phyloP scores from a whole-genome alignment of 2,797 vertebrate genomes.

The Adrianichthys oophorus region DNA sequence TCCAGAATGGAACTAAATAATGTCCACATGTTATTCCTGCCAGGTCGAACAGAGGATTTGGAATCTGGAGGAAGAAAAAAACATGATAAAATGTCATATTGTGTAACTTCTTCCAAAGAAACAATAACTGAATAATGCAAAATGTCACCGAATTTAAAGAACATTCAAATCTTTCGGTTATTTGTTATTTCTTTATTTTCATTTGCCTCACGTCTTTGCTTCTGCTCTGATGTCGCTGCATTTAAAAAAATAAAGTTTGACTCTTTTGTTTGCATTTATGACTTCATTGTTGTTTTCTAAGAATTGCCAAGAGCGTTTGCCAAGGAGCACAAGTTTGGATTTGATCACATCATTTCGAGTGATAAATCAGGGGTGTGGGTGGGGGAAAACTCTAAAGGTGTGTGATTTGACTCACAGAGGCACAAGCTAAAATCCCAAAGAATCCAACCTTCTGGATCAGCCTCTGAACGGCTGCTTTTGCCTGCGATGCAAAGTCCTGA shows the following conservation, averaged over 20 bases:
- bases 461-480: slow-evolving; percentile 82
- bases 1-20: slow-evolving; percentile 91
- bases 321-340: neutral
- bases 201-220: too few species aligned
- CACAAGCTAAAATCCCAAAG: slow-evolving; percentile 87
- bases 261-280: too few species aligned
- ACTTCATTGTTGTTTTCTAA: too few species aligned
- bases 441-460: slow-evolving; percentile 88
- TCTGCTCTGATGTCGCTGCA: too few species aligned
- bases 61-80: slow-evolving; percentile 74
- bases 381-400: neutral
- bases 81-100: neutral
- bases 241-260: too few species aligned
- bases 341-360: slow-evolving; percentile 1
- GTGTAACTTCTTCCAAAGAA: neutral
- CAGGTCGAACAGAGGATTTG: slow-evolving; percentile 88
- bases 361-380: neutral
- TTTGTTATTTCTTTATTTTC: too few species aligned
- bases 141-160: neutral
- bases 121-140: neutral
- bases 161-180: neutral
- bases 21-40: slow-evolving; percentile 89
- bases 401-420: slow-evolving; percentile 81
- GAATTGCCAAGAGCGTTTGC: too few species aligned
- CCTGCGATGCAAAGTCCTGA: slow-evolving; percentile 83